Evolutionary conservation across 1,140 invertebrate species (phyloP).

Genomic region (Geopemphigus sp.): DNA sequence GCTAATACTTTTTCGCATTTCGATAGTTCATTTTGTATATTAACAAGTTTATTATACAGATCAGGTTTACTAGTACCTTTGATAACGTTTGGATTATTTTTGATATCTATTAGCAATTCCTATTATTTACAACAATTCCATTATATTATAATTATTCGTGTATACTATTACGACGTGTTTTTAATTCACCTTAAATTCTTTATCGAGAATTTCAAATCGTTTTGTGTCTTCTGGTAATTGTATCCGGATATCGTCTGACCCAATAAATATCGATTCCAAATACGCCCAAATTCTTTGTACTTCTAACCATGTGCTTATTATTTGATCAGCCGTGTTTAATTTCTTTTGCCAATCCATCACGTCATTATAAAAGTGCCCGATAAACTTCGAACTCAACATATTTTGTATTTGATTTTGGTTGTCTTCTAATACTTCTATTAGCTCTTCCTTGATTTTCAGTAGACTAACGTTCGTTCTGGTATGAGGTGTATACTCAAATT

Average conservation of each 20-base stretch:
- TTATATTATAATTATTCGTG: too few relatives aligned
- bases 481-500: conserved; percentile 79
- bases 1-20: conserved; percentile 93
- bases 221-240: conserved; percentile 89
- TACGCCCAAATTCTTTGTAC: conserved; percentile 93
- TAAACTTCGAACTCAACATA: conserved; percentile 90
- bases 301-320: conserved; percentile 84
- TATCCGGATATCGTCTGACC: conserved; percentile 88
- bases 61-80: conserved; percentile 79
- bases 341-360: conserved; percentile 88
- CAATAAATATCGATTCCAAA: conserved; percentile 93
- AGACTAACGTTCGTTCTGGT: conserved; percentile 75
- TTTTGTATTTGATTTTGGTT: conserved; percentile 92
- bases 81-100: conserved; percentile 73
- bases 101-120: conserved; percentile 62
- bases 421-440: conserved; percentile 91
- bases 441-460: conserved; percentile 78
- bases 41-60: conserved; percentile 72
- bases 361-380: conserved; percentile 80
- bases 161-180: not conserved
- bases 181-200: conserved; percentile 72
- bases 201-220: conserved; percentile 85
- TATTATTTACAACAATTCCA: conserved; percentile 51
- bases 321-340: conserved; percentile 81
- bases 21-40: conserved; percentile 70